Percentiles rank a stretch among this genome's conserved stretches.
These are phyloP conservation scores for Bufo gargarizans DNA, from an alignment of 2,113 vertebrate genomes.

Conservation along the genomic window DNA sequence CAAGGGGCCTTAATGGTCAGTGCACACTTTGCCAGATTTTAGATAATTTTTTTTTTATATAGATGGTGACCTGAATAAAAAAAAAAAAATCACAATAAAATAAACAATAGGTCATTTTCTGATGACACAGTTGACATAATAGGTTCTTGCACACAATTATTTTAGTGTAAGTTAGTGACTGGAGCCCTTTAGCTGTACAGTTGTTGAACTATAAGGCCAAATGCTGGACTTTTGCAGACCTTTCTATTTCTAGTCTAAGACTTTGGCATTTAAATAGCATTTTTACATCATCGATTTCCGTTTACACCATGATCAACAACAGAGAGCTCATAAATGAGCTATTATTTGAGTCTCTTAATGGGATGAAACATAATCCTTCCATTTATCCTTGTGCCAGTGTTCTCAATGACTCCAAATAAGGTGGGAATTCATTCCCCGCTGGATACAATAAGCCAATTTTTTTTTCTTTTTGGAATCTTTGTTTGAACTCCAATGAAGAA, in stretches of 20 bases:
- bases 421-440: conserved; percentile 18
- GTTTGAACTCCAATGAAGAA: conserved; percentile 12
- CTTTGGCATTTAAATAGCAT: not conserved
- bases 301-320: conserved; percentile 22
- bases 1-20: no score
- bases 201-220: not conserved
- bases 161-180: not conserved
- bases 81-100: no score
- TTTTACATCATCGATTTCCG: conserved; percentile 20
- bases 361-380: conserved; percentile 36
- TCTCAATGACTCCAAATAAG: conserved; percentile 22
- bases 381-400: conserved; percentile 18
- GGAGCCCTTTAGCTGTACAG: not conserved
- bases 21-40: no score
- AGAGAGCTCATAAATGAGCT: conserved; percentile 32
- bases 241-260: not conserved
- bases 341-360: conserved; percentile 23
- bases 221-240: not conserved
- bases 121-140: not conserved
- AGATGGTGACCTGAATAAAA: no score
- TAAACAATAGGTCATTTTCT: no score
- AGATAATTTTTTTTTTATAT: no score
- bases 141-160: not conserved
- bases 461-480: conserved; percentile 14
- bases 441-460: conserved; percentile 3